Evolutionary conservation across 2,797 vertebrate genomes (phyloP), one percentile per base, ranked within the genome.

Genomic region (Gambelia wislizenii): DNA sequence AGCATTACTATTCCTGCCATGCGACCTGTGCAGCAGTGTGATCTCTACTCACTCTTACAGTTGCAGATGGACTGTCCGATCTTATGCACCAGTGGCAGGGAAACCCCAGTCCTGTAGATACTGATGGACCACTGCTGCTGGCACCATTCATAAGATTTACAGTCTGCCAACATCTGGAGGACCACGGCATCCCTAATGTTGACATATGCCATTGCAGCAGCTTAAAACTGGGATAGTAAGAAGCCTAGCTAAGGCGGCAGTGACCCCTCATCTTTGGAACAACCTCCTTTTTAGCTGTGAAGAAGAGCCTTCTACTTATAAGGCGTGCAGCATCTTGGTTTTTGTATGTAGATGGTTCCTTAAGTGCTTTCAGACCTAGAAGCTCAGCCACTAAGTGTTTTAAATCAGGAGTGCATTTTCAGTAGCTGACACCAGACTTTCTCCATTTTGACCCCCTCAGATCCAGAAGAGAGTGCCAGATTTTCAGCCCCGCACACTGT

Each of bases 401-500:
- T 13, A 70, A 42, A 16, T 56, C 7, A 16, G 39, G 33, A 30
- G 39, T 18, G 9, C 8, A 2, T 33, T 9, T 25, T 9, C 36
- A 47, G 22, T 9, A 4, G 42, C 39, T 82, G 1, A 59, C 0
- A 3, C 20, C 18, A 3, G 3, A 1, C 6, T 0, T 47, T 52
- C 59, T 22, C 33, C 42, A 8, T 39, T 54, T 81, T 56, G 3
- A 2, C 20, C 76, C 25, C 81, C 80, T 49, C 93, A 99, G 98
- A 98, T 99, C 88, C 97, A 94, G 95, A 97, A 97, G 94, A 96
- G 96, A 87, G 96, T 98, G 87, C 93, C 96, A 0, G 95, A 96
- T 2, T 99, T 99, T 89, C 94, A 95, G 22, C 98, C 98, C 20
- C 94, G 95, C 70, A 97, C 98, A 18, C 94, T 99, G 20, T 94